Conservation (phyloP, 2,888 invertebrate species). For the Tethea ocularis region DNA sequence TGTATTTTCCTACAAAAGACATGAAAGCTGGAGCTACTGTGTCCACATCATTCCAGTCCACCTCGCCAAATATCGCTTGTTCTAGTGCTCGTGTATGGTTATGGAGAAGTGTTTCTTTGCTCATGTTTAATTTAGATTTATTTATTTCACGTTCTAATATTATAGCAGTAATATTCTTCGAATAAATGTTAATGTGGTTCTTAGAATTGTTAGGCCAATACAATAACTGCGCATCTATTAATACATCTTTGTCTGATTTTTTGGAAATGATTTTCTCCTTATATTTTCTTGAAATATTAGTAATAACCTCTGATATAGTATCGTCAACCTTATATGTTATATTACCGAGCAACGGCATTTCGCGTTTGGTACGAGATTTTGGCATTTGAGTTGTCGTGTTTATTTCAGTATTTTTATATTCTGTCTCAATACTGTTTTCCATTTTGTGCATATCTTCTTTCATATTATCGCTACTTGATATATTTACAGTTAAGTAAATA, state of each 20-base stretch:
- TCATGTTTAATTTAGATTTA: constrained; percentile 64
- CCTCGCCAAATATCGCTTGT: constrained; percentile 70
- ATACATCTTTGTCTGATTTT: constrained; percentile 48
- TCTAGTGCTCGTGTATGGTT: constrained; percentile 63
- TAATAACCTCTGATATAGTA: neutral
- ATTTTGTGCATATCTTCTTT: constrained; percentile 42
- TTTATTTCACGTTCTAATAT: constrained; percentile 66
- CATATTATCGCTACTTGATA: constrained; percentile 43
- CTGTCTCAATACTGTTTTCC: constrained; percentile 67
- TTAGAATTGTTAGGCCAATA: constrained; percentile 63
- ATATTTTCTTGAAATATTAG: constrained; percentile 9
- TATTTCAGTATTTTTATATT: constrained; percentile 37
- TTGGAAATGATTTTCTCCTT: constrained; percentile 36
- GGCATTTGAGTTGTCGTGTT: constrained; percentile 44
- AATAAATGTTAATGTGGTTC: constrained; percentile 26
- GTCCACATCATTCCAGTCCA: constrained; percentile 72
- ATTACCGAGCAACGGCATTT: constrained; percentile 17
- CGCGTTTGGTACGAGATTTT: constrained; percentile 51
- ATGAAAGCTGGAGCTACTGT: constrained; percentile 69
- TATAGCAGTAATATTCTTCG: constrained; percentile 62
- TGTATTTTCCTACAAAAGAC: constrained; percentile 75
- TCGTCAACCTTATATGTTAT: neutral
- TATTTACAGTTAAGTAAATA: constrained; percentile 54
- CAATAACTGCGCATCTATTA: constrained; percentile 56
- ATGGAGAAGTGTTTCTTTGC: constrained; percentile 51